Evolutionary conservation across 2,113 vertebrate species (phyloP).

Genomic region (Entelurus aequoreus): DNA sequence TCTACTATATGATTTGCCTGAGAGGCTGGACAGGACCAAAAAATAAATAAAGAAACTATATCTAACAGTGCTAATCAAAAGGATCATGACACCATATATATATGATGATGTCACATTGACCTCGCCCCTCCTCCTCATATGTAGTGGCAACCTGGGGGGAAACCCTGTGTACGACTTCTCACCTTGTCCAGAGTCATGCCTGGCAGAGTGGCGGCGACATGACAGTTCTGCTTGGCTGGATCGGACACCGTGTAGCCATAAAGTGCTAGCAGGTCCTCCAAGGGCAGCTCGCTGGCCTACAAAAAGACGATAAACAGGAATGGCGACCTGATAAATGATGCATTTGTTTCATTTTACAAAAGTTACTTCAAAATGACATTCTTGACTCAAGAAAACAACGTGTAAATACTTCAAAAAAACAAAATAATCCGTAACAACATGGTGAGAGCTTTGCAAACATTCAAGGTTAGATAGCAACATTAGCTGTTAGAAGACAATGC

Average conservation of each 20-base stretch:
- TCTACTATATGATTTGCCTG: too few relatives aligned
- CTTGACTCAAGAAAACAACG: background rate
- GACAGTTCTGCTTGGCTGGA: conserved; percentile 78
- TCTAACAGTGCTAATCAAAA: too few relatives aligned
- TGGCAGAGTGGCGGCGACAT: conserved; percentile 72
- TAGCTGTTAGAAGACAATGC: too few relatives aligned
- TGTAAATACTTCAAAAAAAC: too few relatives aligned
- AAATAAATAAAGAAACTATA: too few relatives aligned
- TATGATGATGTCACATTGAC: too few relatives aligned
- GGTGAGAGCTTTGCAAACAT: too few relatives aligned
- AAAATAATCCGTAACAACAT: background rate
- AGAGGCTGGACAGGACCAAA: too few relatives aligned
- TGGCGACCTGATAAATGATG: background rate
- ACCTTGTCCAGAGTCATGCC: conserved; percentile 90
- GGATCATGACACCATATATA: background rate
- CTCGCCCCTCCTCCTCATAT: too few relatives aligned
- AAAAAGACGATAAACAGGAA: conserved; percentile 8
- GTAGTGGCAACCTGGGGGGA: background rate
- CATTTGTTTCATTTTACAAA: too few relatives aligned
- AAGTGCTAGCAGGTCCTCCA: conserved; percentile 88
- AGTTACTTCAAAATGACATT: too few relatives aligned
- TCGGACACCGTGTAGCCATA: conserved; percentile 86
- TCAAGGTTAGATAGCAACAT: too few relatives aligned
- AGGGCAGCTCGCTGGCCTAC: conserved; percentile 85
- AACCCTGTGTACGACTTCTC: conserved; percentile 13